Percentiles rank a stretch among this genome's conserved stretches.
Conservation (phyloP, 2,888 invertebrate species). For the Hypolimnas misippus region DNA sequence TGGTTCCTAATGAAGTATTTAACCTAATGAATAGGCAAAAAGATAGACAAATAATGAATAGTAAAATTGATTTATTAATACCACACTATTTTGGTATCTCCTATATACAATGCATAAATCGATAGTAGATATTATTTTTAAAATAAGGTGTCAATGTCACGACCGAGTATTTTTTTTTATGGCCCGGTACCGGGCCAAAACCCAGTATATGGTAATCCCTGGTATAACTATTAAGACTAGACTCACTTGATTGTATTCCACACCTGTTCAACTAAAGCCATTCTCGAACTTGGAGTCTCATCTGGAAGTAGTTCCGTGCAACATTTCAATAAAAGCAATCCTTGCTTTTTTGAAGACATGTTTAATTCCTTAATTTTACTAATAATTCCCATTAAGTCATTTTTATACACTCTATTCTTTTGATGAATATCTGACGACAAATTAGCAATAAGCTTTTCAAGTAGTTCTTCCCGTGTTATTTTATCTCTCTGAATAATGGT, state of each 20-base stretch:
- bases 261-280: conserved; percentile 78
- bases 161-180: no score
- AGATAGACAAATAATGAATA: no score
- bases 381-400: conserved; percentile 67
- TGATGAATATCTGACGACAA: conserved; percentile 71
- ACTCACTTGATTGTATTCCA: conserved; percentile 80
- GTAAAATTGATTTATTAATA: no score
- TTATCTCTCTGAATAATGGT: conserved; percentile 13
- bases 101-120: no score
- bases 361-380: conserved; percentile 67
- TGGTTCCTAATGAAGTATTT: no score
- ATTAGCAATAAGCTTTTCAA: conserved; percentile 69
- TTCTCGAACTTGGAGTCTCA: conserved; percentile 70
- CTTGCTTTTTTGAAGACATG: conserved; percentile 72
- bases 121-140: no score
- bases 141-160: no score
- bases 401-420: conserved; percentile 76
- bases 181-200: no score
- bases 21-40: no score
- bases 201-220: no score
- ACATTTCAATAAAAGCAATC: conserved; percentile 78
- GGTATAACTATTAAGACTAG: no score
- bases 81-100: no score
- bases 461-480: conserved; percentile 58
- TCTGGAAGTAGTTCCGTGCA: conserved; percentile 84